phyloP scores from a whole-genome alignment of 1,140 invertebrate species.

The Drosophila baimaii region DNA sequence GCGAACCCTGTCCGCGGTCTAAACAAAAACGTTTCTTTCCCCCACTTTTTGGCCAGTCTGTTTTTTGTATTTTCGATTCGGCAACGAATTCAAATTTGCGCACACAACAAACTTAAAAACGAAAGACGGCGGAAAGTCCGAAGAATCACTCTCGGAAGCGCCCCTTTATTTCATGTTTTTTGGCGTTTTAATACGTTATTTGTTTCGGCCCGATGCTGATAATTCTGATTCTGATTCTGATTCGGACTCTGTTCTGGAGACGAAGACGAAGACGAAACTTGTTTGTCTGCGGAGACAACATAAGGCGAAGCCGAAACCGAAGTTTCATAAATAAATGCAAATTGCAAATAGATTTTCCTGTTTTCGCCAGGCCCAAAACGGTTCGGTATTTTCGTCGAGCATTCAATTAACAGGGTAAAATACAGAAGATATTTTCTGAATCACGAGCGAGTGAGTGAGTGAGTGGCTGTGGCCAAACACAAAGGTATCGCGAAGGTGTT shows the following conservation, averaged over 20 bases:
- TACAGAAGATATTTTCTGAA: slow-evolving; percentile 55
- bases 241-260: slow-evolving; percentile 29
- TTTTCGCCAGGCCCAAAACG: slow-evolving; percentile 32
- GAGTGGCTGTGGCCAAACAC: slow-evolving; percentile 17
- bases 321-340: slow-evolving; percentile 74
- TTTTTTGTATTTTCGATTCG: slow-evolving; percentile 21
- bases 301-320: neutral
- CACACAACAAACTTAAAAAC: slow-evolving; percentile 22
- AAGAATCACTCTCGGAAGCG: slow-evolving; percentile 45
- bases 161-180: slow-evolving; percentile 51
- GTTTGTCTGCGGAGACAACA: slow-evolving; percentile 50
- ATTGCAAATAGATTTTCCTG: slow-evolving; percentile 74
- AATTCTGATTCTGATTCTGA: slow-evolving; percentile 9
- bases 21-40: slow-evolving; percentile 25
- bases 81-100: slow-evolving; percentile 38
- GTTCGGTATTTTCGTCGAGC: slow-evolving; percentile 42
- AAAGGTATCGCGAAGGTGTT: slow-evolving; percentile 30
- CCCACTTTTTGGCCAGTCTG: slow-evolving; percentile 1
- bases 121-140: slow-evolving; percentile 16
- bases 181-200: slow-evolving; percentile 16
- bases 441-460: slow-evolving; percentile 30
- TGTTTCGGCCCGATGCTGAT: no score
- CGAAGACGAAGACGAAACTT: slow-evolving; percentile 60
- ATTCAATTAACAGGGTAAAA: slow-evolving; percentile 48
- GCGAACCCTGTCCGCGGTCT: slow-evolving; percentile 10